Percentiles rank a stretch among this genome's conserved stretches.
Conservation (phyloP, 1,140 invertebrate species). For the Dolichoris vasculosae region DNA sequence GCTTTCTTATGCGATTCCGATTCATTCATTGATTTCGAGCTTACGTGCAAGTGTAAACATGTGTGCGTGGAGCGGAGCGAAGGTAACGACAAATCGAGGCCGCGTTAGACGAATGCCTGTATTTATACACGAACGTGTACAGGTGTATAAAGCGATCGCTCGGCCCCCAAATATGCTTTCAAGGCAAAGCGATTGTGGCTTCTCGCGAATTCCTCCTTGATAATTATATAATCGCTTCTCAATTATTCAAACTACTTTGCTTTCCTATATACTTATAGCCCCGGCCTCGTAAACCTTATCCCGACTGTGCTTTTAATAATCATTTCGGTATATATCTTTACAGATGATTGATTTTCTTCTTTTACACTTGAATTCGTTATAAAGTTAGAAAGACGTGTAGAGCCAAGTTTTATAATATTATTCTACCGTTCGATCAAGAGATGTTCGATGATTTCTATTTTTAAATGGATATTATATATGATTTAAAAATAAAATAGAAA, state of each 20-base stretch:
- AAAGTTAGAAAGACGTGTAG: neutral
- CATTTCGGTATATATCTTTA: neutral
- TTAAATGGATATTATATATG: too few relatives aligned
- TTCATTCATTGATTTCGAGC: slow-evolving; percentile 35
- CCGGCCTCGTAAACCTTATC: neutral
- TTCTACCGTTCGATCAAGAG: neutral
- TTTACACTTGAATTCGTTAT: neutral
- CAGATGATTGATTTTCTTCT: neutral
- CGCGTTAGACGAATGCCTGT: neutral
- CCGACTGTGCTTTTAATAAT: slow-evolving; percentile 21
- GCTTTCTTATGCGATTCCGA: neutral
- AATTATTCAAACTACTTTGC: slow-evolving; percentile 29
- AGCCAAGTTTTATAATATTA: neutral
- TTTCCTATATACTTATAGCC: neutral
- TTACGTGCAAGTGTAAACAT: neutral
- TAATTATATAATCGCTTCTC: slow-evolving; percentile 39
- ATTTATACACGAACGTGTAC: neutral
- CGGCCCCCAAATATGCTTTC: slow-evolving; percentile 19
- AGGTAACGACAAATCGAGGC: slow-evolving; percentile 44
- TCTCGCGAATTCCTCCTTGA: slow-evolving; percentile 36
- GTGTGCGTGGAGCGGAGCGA: neutral
- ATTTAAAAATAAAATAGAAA: too few relatives aligned
- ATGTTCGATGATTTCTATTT: too few relatives aligned
- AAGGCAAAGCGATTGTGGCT: slow-evolving; percentile 14
- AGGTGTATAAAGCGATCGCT: neutral